phyloP scores from a whole-genome alignment of 2,113 vertebrate species.

The Daubentonia madagascariensis region DNA sequence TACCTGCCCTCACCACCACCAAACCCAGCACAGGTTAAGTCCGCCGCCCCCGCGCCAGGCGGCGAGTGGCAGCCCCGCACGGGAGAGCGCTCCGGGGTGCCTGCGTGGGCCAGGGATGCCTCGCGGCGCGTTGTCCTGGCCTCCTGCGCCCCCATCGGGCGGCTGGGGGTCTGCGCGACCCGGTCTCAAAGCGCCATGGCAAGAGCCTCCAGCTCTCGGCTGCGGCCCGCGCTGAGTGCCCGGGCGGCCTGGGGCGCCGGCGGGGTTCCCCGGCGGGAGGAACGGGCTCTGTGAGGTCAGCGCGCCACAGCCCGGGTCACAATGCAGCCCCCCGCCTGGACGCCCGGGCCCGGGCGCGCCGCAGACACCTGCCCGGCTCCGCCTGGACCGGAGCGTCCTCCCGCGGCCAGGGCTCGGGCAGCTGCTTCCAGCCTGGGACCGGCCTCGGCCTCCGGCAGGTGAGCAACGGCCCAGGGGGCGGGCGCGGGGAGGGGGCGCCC shows the following conservation, averaged over 20 bases:
- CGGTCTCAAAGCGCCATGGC: background rate
- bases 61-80: background rate
- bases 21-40: background rate
- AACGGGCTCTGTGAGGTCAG: constrained; percentile 74
- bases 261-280: background rate
- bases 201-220: background rate
- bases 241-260: background rate
- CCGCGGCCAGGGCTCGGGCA: constrained; percentile 65
- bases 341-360: background rate
- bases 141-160: background rate
- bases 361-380: constrained; percentile 74
- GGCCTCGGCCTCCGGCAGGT: constrained; percentile 69
- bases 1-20: background rate
- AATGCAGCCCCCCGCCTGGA: constrained; percentile 63
- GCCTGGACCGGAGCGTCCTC: constrained; percentile 67
- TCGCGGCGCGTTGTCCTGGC: background rate
- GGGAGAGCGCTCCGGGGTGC: background rate
- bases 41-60: background rate
- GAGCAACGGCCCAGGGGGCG: background rate
- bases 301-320: constrained; percentile 48
- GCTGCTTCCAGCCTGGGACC: constrained; percentile 71
- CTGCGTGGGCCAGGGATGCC: background rate
- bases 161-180: background rate
- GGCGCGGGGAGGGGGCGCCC: background rate
- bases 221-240: background rate